Base-by-base conservation (phyloP, 2,888 invertebrate genomes). In the Eupsilia transversa region DNA sequence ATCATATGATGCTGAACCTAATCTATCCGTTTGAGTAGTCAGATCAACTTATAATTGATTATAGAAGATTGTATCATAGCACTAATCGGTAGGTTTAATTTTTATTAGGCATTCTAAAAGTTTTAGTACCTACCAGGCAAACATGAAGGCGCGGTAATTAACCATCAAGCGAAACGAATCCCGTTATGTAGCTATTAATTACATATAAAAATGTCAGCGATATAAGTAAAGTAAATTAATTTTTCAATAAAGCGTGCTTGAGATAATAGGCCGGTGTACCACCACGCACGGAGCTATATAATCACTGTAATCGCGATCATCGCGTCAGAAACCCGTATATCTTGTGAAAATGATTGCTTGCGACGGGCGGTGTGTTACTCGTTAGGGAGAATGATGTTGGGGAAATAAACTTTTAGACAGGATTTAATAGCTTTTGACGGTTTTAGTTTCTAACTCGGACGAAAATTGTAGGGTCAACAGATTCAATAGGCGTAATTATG, bases 281-380 rank as follows among this genome's bases (percentile, higher is more conserved):
- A 74, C 71, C 77, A 75, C 77, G 77, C 77, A 78, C 70, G 72
- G 70, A 78, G 74, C 74, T 69, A 49, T 86, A 82, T 89, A 89
- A 88, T 88, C 86, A 88, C 74, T 72, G 86, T 87, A 87, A 89
- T 88, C 88, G 85, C 74, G 69, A 75, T 72, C 78, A 84, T 85
- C 85, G 86, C 86, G 84, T 87, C 88, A 88, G 80, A 82, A 83
- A 77, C 84, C 72, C 79, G 86, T 89, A 86, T 86, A 85, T 86
- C 87, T 88, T 84, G 70, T 79, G 80, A 46, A 84, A 79, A 86
- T 85, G 85, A 85, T 84, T 77, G 77, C 77, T 83, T 49, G 30
- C 46, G 72, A 77, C 65, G 38, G 46, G 56, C 43, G 67, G 75
- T 67, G 10, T 81, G 43, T 43, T 86, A 49, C 84, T 33, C 14